Percentiles rank a stretch among this genome's conserved stretches.
Evolutionary conservation across 1,140 invertebrate species (phyloP).

Genomic region (Lethocerus indicus): DNA sequence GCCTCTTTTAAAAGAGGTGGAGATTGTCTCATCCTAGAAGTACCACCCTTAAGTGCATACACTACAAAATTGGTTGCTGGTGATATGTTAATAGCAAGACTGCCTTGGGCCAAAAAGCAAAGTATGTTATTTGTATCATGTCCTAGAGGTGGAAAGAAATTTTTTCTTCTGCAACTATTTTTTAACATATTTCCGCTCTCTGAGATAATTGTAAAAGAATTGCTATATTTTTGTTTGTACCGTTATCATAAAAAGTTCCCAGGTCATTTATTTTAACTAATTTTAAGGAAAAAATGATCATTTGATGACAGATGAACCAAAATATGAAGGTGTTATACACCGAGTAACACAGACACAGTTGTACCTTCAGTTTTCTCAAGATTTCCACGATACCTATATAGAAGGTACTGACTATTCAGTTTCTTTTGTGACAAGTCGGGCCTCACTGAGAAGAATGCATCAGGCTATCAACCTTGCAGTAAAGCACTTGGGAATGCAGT

Average conservation of each 20-base stretch:
- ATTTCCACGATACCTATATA: conserved; percentile 4
- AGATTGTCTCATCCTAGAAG: not conserved
- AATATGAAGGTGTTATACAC: conserved; percentile 7
- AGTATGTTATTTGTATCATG: too few relatives aligned
- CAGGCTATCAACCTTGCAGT: conserved; percentile 6
- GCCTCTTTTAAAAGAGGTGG: not conserved
- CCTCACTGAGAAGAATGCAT: conserved; percentile 6
- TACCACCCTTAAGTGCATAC: not conserved
- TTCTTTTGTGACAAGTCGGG: conserved; percentile 5
- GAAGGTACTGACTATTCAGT: not conserved
- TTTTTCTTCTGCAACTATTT: too few relatives aligned
- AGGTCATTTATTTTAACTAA: too few relatives aligned
- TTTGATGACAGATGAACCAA: not conserved
- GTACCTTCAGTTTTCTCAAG: conserved; percentile 8
- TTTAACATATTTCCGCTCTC: too few relatives aligned
- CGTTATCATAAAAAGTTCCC: too few relatives aligned
- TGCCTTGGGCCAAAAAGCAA: not conserved
- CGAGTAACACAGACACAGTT: conserved; percentile 1
- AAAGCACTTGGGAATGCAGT: not conserved
- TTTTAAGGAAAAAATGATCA: too few relatives aligned
- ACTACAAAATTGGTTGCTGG: conserved; percentile 3
- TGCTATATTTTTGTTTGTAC: too few relatives aligned
- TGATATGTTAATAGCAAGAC: not conserved
- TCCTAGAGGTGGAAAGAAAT: too few relatives aligned
- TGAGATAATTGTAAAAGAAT: too few relatives aligned